Percentiles rank a stretch among this genome's conserved stretches.
Evolutionary conservation across 2,113 vertebrate genomes (phyloP).

Genomic region (Gila orcuttii): DNA sequence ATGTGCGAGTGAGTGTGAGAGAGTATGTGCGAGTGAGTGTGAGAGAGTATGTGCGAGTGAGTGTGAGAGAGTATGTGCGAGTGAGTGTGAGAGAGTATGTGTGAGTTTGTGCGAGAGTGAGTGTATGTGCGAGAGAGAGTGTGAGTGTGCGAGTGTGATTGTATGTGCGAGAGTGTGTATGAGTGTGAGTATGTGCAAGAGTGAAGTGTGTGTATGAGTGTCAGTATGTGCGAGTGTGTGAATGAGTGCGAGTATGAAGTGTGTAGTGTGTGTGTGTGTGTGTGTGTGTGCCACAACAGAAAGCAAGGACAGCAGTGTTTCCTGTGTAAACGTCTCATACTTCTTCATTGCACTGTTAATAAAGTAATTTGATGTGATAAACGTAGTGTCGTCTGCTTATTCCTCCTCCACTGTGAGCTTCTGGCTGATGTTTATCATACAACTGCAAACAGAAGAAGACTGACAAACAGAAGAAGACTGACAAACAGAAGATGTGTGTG

Average conservation of each 20-base stretch:
- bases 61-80: no score
- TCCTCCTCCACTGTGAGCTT: neutral
- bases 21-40: no score
- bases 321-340: neutral
- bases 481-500: no score
- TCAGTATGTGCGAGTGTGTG: neutral
- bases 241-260: no score
- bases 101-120: no score
- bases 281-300: neutral
- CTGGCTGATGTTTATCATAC: no score
- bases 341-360: neutral
- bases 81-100: no score
- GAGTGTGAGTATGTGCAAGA: neutral
- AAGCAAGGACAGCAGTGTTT: neutral
- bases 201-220: neutral
- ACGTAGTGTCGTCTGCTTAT: neutral
- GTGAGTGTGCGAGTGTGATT: neutral
- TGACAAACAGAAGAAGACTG: no score
- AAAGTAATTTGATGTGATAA: neutral
- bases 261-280: neutral
- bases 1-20: no score
- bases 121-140: no score
- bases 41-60: no score
- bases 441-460: no score
- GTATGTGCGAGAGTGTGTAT: neutral